These are phyloP conservation scores for Ashinkailepas kermadecensis DNA, from an alignment of 2,888 invertebrate species.

Conservation along the genomic window DNA sequence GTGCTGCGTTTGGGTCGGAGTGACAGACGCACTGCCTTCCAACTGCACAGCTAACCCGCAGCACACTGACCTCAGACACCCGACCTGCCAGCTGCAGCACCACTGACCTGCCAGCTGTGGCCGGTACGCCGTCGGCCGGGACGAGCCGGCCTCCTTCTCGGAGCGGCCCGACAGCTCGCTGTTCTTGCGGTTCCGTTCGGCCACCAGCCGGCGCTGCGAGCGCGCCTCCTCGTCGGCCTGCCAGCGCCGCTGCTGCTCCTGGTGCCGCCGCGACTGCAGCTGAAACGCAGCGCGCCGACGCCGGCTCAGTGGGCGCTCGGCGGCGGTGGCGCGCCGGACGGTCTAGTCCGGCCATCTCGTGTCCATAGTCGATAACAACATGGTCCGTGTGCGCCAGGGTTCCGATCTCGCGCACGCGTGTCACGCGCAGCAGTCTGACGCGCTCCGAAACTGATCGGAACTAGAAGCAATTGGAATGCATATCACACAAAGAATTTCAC, in stretches of 20 bases:
- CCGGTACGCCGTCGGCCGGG: neutral
- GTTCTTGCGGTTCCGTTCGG: slow-evolving; percentile 13
- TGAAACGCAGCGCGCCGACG: neutral
- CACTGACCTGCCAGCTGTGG: neutral
- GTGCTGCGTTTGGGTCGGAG: too few species aligned
- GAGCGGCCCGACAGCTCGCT: neutral
- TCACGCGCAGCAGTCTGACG: too few species aligned
- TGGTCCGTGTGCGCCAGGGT: too few species aligned
- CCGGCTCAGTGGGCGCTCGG: neutral
- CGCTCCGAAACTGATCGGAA: too few species aligned
- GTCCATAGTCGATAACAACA: too few species aligned
- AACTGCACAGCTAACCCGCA: too few species aligned
- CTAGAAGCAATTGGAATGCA: too few species aligned
- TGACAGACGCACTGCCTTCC: too few species aligned
- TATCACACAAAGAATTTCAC: too few species aligned
- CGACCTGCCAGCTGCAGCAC: neutral
- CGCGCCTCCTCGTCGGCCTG: slow-evolving; percentile 4
- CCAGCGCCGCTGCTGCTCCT: slow-evolving; percentile 1
- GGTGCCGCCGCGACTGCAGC: slow-evolving; percentile 1
- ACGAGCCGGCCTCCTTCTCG: neutral
- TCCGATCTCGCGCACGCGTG: too few species aligned
- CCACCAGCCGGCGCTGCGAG: neutral
- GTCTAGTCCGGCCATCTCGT: too few species aligned
- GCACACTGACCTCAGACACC: neutral
- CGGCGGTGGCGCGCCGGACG: too few species aligned